Percentiles rank a stretch among this genome's conserved stretches.
These are phyloP conservation scores for Xanthostigma xanthostigma DNA, from an alignment of 2,888 invertebrate genomes.

Conservation along the genomic window DNA sequence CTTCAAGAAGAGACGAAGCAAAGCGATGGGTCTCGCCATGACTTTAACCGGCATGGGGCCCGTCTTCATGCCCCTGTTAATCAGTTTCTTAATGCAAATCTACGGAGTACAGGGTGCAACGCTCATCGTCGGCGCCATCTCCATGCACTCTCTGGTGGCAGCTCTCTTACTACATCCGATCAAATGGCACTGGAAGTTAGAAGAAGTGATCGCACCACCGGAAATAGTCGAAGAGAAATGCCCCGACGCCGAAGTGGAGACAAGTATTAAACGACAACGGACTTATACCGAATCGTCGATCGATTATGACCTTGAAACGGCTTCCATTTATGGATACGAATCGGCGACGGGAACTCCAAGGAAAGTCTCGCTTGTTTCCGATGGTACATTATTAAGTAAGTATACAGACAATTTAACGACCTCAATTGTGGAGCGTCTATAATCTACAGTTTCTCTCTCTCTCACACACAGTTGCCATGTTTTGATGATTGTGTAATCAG, in stretches of 20 bases:
- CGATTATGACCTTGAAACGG: constrained; percentile 20
- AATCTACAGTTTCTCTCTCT: too few species aligned
- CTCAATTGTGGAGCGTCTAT: too few species aligned
- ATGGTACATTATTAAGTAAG: not conserved
- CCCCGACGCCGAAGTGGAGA: constrained; percentile 26
- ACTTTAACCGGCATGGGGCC: constrained; percentile 50
- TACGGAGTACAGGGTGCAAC: constrained; percentile 46
- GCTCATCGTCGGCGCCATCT: constrained; percentile 42
- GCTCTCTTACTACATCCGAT: constrained; percentile 48
- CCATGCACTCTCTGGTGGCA: constrained; percentile 42
- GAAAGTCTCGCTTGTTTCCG: not conserved
- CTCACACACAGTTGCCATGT: too few species aligned
- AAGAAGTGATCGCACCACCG: constrained; percentile 9
- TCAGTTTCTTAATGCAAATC: constrained; percentile 36
- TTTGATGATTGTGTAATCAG: too few species aligned
- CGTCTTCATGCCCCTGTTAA: constrained; percentile 46
- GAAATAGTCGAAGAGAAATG: constrained; percentile 3
- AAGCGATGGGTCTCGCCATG: constrained; percentile 46
- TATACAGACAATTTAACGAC: not conserved
- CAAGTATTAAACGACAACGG: not conserved
- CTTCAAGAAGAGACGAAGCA: constrained; percentile 43
- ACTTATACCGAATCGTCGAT: constrained; percentile 12
- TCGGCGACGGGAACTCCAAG: constrained; percentile 16
- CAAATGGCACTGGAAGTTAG: constrained; percentile 42
- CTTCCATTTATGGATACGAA: constrained; percentile 23